Conservation (phyloP, 2,797 vertebrate genomes). For the Australoheros facetus region DNA sequence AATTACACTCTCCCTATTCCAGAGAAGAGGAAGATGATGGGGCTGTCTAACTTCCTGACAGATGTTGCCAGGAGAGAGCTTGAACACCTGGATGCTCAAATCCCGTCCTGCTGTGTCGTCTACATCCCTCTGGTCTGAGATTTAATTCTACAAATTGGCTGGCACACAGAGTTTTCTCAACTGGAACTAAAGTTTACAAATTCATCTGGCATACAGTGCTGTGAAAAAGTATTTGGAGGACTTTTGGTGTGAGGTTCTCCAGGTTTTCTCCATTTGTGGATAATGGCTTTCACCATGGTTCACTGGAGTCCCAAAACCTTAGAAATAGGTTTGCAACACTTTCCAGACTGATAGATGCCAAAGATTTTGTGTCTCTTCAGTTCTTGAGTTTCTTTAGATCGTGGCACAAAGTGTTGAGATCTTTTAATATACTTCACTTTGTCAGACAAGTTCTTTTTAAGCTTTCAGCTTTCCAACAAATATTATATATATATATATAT, state of each 20-base stretch:
- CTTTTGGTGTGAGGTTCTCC: background rate
- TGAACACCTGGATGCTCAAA: conserved; percentile 85
- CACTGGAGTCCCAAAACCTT: background rate
- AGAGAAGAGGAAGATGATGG: conserved; percentile 93
- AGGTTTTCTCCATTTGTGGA: background rate
- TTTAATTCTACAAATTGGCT: background rate
- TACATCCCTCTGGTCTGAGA: conserved; percentile 92
- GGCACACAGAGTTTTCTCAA: background rate
- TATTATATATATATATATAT: background rate
- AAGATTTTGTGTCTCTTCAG: background rate
- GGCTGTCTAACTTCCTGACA: conserved; percentile 92
- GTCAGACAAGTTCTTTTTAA: background rate
- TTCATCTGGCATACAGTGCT: background rate
- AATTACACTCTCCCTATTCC: background rate
- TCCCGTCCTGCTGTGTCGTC: conserved; percentile 92
- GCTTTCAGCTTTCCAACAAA: too few species aligned
- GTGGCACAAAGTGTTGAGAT: background rate
- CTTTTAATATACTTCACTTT: background rate
- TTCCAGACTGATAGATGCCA: background rate
- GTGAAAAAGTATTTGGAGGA: background rate
- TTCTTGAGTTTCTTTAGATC: background rate
- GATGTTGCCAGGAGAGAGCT: conserved; percentile 91
- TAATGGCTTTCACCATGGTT: background rate
- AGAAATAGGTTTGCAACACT: background rate
- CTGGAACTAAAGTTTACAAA: background rate